A percentile compares a stretch with the other conserved stretches of the same genome.
phyloP scores from a whole-genome alignment of 2,888 invertebrate genomes.

The Nomada goodeniana region DNA sequence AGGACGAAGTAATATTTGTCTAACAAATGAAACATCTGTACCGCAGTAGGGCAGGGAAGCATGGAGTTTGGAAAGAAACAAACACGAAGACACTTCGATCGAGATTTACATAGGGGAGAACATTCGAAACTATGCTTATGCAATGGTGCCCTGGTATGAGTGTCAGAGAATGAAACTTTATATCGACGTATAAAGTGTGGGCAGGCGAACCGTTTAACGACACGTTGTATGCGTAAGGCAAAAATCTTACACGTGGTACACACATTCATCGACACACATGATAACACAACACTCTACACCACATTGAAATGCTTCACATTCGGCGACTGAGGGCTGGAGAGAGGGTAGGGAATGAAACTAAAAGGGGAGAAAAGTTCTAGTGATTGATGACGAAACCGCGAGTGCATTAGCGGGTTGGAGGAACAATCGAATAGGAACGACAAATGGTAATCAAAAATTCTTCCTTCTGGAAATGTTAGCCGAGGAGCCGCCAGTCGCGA shows the following conservation, averaged over 20 bases:
- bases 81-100: slow-evolving; percentile 39
- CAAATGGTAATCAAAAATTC: slow-evolving; percentile 18
- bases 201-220: slow-evolving; percentile 37
- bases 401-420: slow-evolving; percentile 52
- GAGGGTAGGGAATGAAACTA: slow-evolving; percentile 10
- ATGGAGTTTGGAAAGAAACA: slow-evolving; percentile 53
- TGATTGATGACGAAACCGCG: slow-evolving; percentile 55
- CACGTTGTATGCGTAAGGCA: slow-evolving; percentile 49
- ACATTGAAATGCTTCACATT: slow-evolving; percentile 45
- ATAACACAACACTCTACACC: slow-evolving; percentile 46
- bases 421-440: slow-evolving; percentile 39
- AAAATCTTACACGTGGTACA: slow-evolving; percentile 45
- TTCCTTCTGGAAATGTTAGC: slow-evolving; percentile 39
- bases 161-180: slow-evolving; percentile 39
- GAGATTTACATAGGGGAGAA: slow-evolving; percentile 61
- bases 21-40: slow-evolving; percentile 38
- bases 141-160: slow-evolving; percentile 62
- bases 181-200: slow-evolving; percentile 34
- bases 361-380: slow-evolving; percentile 22
- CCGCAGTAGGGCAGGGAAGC: slow-evolving; percentile 53
- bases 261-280: slow-evolving; percentile 50
- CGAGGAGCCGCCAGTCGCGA: slow-evolving; percentile 37
- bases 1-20: slow-evolving; percentile 59
- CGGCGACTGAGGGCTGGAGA: slow-evolving; percentile 19
- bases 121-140: slow-evolving; percentile 72